Base-by-base conservation (phyloP, 2,113 vertebrate species). In the Chlorodrepanis virens region DNA sequence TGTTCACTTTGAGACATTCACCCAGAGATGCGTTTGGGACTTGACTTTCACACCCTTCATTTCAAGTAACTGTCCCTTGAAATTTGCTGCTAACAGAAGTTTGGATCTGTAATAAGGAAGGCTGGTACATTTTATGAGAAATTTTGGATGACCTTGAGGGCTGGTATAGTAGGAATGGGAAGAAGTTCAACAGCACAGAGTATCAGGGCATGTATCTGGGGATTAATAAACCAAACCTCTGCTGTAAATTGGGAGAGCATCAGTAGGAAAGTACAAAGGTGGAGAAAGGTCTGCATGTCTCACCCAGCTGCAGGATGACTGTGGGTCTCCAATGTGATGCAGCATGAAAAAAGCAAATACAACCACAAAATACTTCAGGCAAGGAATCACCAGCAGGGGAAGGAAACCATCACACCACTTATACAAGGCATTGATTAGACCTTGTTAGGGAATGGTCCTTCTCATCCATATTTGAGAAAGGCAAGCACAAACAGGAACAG, bases 151-250 rank as follows among this genome's bases (percentile, higher is more conserved):
- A 87, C 47, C 35, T 71, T 52, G 12, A 78, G 54, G 35, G 56
- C n/a, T 90, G 29, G 10, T 65, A 16, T 33, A 50, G 82, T 53
- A 45, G 44, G 74, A 91, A 77, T 11, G 39, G 50, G 54, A 80
- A 89, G 54, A 80, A 89, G 35, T 24, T 90, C 47, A 77, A 92
- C 90, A 93, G 50, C 42, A 80, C 25, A 77, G 20, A 35, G 39
- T 74, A 14, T 52, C 47, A 71, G 37, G 47, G n/a, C 15, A n/a
- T 19, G 44, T 67, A 81, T 28, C 49, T 87, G 29, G 56, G 56
- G 24, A 68, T 44, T 44, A 63, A 78, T 56, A 77, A 75, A 53
- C 21, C 59, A 82, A 90, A 63, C 7, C 16, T 59, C 25, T 86
- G 35, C 50, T 74, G 50, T 35, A 88, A 88, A 85, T 1, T 78